A percentile compares a stretch with the other conserved stretches of the same genome.
Conservation (phyloP, 2,113 vertebrate species). For the Chaenogobius annularis region DNA sequence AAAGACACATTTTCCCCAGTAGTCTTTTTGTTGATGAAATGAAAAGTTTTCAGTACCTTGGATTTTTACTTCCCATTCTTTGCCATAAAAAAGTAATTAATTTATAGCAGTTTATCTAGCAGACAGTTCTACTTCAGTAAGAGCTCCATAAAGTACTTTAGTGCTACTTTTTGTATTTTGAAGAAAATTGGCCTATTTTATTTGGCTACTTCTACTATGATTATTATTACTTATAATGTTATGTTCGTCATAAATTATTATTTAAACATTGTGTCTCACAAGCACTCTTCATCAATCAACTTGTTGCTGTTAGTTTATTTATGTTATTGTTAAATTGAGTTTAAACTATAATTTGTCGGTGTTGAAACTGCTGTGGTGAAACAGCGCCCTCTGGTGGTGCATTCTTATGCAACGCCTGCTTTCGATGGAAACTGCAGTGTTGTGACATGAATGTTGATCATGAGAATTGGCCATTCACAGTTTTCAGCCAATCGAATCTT, state of each 20-base stretch:
- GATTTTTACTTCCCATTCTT: not conserved
- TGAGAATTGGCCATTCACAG: slow-evolving; percentile 57
- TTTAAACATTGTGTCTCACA: slow-evolving; percentile 59
- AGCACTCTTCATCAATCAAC: not conserved
- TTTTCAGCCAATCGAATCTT: slow-evolving; percentile 59
- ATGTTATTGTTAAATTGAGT: not conserved
- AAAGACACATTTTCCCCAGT: not conserved
- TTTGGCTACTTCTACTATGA: not conserved
- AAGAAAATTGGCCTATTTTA: not conserved
- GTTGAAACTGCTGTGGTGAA: not conserved
- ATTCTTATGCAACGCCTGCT: slow-evolving; percentile 9
- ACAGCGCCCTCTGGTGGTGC: slow-evolving; percentile 47
- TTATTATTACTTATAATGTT: not conserved
- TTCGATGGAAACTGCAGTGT: slow-evolving; percentile 64
- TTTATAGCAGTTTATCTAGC: not conserved
- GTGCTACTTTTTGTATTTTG: not conserved
- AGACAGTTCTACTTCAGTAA: not conserved
- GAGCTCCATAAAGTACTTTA: not conserved
- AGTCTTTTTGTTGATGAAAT: not conserved
- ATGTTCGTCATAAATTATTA: slow-evolving; percentile 32
- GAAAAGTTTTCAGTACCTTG: not conserved
- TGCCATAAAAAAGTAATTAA: not conserved
- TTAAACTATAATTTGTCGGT: not conserved
- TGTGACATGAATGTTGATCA: slow-evolving; percentile 68
- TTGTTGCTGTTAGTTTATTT: not conserved